These are phyloP conservation scores for Pseudochromis fuscus DNA, from an alignment of 2,797 vertebrate genomes.

Conservation along the genomic window DNA sequence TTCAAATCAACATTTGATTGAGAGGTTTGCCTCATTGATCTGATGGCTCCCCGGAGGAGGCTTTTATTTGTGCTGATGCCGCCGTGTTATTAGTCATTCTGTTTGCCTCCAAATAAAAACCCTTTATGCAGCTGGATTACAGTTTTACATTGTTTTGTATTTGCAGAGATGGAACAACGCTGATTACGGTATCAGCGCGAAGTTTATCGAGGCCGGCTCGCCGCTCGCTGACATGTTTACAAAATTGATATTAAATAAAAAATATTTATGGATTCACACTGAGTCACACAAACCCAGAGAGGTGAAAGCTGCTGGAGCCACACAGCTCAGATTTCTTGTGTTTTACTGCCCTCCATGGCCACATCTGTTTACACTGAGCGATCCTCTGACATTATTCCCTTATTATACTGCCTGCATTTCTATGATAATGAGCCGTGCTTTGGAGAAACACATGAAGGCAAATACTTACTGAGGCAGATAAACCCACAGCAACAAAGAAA, in stretches of 20 bases:
- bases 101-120: slow-evolving; percentile 27
- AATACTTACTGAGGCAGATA: neutral
- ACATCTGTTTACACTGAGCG: neutral
- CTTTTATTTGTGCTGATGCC: slow-evolving; percentile 58
- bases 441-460: slow-evolving; percentile 14
- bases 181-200: neutral
- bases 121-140: neutral
- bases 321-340: slow-evolving; percentile 21
- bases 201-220: neutral
- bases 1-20: slow-evolving; percentile 67
- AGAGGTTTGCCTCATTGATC: slow-evolving; percentile 70
- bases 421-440: slow-evolving; percentile 1
- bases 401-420: slow-evolving; percentile 20
- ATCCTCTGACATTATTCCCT: neutral
- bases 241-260: slow-evolving; percentile 34
- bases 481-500: too few species aligned
- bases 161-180: neutral
- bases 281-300: neutral
- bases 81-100: slow-evolving; percentile 36
- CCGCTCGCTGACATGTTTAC: neutral
- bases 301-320: neutral
- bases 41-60: slow-evolving; percentile 41
- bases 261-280: slow-evolving; percentile 19
- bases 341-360: slow-evolving; percentile 44
- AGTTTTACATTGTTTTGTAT: slow-evolving; percentile 28